Conservation (phyloP, 2,797 vertebrate genomes). For the Crenuchus spilurus region DNA sequence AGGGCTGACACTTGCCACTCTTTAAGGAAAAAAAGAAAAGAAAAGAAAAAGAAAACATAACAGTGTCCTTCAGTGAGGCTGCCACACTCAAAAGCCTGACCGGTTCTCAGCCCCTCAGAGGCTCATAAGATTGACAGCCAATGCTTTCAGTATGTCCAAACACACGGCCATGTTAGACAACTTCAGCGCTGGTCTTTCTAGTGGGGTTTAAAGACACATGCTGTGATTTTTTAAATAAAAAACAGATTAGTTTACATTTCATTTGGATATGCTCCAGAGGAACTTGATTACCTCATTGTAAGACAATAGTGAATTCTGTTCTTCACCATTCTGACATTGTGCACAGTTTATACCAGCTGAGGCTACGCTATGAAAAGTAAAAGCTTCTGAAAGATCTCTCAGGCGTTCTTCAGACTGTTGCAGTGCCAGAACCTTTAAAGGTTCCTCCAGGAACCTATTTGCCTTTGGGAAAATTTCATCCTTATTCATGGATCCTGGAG, state of each 20-base stretch:
- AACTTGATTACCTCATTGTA: background rate
- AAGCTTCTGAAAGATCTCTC: no score
- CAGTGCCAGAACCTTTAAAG: no score
- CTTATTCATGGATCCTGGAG: no score
- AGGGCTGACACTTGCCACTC: slow-evolving; percentile 42
- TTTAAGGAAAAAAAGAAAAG: slow-evolving; percentile 22
- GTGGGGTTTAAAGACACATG: slow-evolving; percentile 5
- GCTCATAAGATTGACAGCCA: slow-evolving; percentile 14
- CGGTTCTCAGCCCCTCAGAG: background rate
- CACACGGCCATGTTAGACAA: background rate
- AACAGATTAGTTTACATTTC: background rate
- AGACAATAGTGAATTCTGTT: no score
- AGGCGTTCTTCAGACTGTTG: no score
- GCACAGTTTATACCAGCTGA: no score
- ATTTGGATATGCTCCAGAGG: background rate
- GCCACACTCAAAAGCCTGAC: background rate
- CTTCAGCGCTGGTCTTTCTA: background rate
- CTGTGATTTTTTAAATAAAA: background rate
- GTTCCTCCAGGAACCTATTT: no score
- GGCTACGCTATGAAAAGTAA: no score
- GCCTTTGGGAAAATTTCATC: no score
- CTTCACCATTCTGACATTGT: no score
- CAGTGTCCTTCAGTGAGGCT: slow-evolving; percentile 16
- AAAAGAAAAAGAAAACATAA: no score
- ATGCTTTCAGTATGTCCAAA: slow-evolving; percentile 2